These are phyloP conservation scores for Eurystomus gularis DNA, from an alignment of 2,113 vertebrate species.

Conservation along the genomic window DNA sequence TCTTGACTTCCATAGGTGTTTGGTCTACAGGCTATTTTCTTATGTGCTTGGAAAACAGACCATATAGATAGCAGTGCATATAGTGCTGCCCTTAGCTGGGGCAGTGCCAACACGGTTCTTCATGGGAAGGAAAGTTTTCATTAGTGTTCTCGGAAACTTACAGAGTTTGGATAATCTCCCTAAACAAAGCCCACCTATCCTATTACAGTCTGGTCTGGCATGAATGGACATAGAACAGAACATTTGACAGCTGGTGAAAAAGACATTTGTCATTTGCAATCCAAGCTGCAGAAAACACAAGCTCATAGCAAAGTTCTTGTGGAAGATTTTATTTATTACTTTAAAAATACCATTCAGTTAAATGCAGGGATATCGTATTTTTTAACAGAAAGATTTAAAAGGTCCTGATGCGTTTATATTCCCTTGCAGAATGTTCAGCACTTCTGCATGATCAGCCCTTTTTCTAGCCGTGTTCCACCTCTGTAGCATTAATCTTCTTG, in stretches of 20 bases:
- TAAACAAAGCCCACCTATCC: neutral
- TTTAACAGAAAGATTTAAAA: slow-evolving; percentile 36
- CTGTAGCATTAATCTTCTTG: slow-evolving; percentile 56
- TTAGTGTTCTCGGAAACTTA: neutral
- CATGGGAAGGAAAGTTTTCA: neutral
- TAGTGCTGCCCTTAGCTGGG: neutral
- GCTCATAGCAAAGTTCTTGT: neutral
- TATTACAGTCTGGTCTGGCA: neutral
- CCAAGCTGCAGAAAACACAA: neutral
- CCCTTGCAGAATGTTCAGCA: neutral
- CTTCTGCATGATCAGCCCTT: slow-evolving; percentile 34
- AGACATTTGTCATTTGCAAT: neutral
- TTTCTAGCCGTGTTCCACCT: slow-evolving; percentile 7
- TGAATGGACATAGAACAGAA: neutral
- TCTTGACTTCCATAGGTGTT: neutral
- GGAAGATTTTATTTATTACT: neutral
- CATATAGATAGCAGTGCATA: neutral
- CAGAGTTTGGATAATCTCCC: neutral
- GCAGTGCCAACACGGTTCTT: neutral
- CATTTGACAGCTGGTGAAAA: neutral
- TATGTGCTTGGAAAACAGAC: neutral
- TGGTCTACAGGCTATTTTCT: neutral
- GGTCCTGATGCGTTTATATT: slow-evolving; percentile 6
- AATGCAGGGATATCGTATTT: neutral
- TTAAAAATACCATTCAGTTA: neutral